Conservation (phyloP, 2,113 vertebrate genomes). For the Parus major region DNA sequence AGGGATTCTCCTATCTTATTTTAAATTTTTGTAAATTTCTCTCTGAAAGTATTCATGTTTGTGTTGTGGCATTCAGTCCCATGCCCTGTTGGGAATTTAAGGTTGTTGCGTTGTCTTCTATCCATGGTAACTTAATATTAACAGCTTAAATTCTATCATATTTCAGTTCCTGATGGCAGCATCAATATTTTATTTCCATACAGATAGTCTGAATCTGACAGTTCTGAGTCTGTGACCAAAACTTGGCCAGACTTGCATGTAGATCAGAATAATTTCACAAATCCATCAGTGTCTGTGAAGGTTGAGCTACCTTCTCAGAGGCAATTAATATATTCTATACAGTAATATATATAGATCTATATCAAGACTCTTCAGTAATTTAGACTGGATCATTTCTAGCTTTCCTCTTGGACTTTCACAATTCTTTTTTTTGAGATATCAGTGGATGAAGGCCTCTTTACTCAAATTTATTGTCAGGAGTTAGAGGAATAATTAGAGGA, state of each 20-base stretch:
- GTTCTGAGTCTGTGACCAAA: background rate
- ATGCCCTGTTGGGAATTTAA: background rate
- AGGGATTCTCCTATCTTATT: background rate
- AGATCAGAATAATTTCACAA: background rate
- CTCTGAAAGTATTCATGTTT: background rate
- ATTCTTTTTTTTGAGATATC: background rate
- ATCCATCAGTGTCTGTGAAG: background rate
- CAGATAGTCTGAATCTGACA: background rate
- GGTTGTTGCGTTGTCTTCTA: background rate
- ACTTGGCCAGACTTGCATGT: background rate
- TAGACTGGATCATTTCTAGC: background rate
- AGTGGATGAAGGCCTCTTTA: background rate
- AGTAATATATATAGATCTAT: background rate
- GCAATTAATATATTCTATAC: too few species aligned
- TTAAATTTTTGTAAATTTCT: background rate
- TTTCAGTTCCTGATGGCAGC: background rate
- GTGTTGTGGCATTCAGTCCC: background rate
- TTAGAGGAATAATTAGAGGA: background rate
- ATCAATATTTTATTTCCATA: background rate
- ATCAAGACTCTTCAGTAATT: background rate
- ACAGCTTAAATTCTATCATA: background rate
- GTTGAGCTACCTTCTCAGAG: background rate
- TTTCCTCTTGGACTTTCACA: background rate
- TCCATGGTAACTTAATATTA: background rate
- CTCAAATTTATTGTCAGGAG: background rate